These are phyloP conservation scores for Drosophila lacteicornis DNA, from an alignment of 1,140 invertebrate species.

Conservation along the genomic window DNA sequence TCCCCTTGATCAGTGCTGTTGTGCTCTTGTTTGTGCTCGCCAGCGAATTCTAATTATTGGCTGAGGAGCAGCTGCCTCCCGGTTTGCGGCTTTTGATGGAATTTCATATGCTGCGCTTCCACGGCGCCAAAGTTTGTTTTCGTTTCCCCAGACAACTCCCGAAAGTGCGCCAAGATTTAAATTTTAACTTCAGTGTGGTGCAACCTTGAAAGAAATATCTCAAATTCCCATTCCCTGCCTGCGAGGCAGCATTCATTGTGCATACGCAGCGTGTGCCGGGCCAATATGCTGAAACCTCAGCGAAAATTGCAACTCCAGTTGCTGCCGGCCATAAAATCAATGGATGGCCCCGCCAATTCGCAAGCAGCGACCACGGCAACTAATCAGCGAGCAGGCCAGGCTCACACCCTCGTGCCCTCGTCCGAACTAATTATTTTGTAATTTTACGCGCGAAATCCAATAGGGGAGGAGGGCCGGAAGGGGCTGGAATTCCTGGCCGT, in stretches of 20 bases:
- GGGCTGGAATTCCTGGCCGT: conserved; percentile 14
- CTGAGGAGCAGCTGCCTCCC: conserved; percentile 55
- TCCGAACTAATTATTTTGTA: conserved; percentile 76
- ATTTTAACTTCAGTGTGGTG: conserved; percentile 9
- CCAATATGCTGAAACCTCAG: conserved; percentile 56
- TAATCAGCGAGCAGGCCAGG: conserved; percentile 52
- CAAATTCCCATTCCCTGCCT: not conserved
- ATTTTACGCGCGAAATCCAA: conserved; percentile 49
- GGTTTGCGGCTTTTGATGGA: conserved; percentile 63
- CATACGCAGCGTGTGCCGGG: conserved; percentile 47
- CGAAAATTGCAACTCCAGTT: conserved; percentile 34
- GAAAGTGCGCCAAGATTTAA: conserved; percentile 24
- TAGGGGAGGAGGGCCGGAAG: not conserved
- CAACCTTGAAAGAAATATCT: conserved; percentile 27
- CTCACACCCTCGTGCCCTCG: conserved; percentile 3
- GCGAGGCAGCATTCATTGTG: conserved; percentile 41
- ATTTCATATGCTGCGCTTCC: conserved; percentile 68
- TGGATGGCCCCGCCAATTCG: conserved; percentile 26
- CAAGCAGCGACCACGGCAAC: conserved; percentile 39
- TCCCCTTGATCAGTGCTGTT: conserved; percentile 57
- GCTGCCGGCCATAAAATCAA: conserved; percentile 38
- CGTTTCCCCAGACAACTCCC: conserved; percentile 3
- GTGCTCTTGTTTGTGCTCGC: conserved; percentile 46
- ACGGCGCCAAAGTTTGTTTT: conserved; percentile 18
- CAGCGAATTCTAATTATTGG: conserved; percentile 75